Evolutionary conservation across 2,888 invertebrate species (phyloP).

Genomic region (Ptycholaimellus sp.): DNA sequence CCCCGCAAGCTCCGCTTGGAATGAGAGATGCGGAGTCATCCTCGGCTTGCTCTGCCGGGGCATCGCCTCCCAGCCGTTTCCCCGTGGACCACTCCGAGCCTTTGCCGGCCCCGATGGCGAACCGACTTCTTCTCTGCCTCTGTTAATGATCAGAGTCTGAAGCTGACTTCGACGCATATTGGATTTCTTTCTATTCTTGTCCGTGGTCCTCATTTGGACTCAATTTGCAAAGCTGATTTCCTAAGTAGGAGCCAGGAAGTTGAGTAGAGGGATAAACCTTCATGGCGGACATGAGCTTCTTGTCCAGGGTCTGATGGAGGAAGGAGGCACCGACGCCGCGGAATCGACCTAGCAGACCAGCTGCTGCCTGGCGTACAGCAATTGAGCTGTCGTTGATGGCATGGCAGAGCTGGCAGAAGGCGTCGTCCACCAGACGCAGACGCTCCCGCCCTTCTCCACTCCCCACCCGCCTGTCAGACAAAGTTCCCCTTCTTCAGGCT

Average conservation of each 20-base stretch:
- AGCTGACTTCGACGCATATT: too few relatives aligned
- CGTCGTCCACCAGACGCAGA: conserved; percentile 70
- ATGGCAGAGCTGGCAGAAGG: conserved; percentile 77
- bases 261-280: too few relatives aligned
- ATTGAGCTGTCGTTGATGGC: conserved; percentile 70
- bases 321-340: conserved; percentile 61
- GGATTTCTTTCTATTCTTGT: too few relatives aligned
- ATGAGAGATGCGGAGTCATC: conserved; percentile 52
- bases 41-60: conserved; percentile 45
- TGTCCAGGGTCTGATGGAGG: conserved; percentile 81
- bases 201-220: too few relatives aligned
- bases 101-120: too few relatives aligned
- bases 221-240: too few relatives aligned
- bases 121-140: too few relatives aligned
- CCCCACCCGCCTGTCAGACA: too few relatives aligned
- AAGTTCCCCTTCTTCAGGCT: too few relatives aligned
- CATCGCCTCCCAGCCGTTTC: conserved; percentile 62
- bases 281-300: conserved; percentile 86
- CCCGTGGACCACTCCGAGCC: conserved; percentile 70
- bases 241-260: too few relatives aligned
- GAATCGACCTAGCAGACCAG: conserved; percentile 43
- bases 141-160: too few relatives aligned
- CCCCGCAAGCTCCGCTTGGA: conserved; percentile 82
- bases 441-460: conserved; percentile 64
- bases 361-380: conserved; percentile 20